Conservation (phyloP, 2,888 invertebrate genomes). For the Eledona agricola region DNA sequence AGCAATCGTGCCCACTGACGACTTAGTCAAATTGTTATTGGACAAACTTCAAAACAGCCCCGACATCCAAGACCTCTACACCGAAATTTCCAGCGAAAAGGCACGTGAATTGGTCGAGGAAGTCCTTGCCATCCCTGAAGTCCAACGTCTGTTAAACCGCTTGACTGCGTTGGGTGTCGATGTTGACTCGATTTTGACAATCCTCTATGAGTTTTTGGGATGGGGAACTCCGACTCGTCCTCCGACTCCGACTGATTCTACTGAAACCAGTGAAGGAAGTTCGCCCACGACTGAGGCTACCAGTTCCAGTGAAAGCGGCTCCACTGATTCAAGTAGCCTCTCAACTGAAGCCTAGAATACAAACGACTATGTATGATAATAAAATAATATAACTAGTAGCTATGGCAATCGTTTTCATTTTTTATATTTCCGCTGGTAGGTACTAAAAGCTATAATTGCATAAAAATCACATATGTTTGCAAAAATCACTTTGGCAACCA, state of each 20-base stretch:
- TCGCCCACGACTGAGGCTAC: background rate
- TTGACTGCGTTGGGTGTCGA: slow-evolving; percentile 45
- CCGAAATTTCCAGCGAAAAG: slow-evolving; percentile 43
- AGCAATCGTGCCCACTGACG: slow-evolving; percentile 41
- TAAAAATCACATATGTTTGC: background rate
- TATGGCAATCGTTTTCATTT: too few species aligned
- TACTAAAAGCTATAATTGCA: background rate
- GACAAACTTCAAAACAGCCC: slow-evolving; percentile 44
- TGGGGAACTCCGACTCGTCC: too few species aligned
- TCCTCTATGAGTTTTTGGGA: slow-evolving; percentile 44
- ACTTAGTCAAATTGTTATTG: slow-evolving; percentile 39
- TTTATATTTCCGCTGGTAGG: too few species aligned
- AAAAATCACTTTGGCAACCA: slow-evolving; percentile 10
- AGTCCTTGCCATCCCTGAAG: slow-evolving; percentile 43
- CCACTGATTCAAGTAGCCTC: background rate
- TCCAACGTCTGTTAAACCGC: slow-evolving; percentile 37
- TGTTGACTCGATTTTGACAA: slow-evolving; percentile 38
- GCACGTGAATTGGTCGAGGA: slow-evolving; percentile 46
- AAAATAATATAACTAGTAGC: too few species aligned
- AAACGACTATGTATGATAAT: too few species aligned
- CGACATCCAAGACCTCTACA: slow-evolving; percentile 46
- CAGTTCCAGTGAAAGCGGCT: background rate
- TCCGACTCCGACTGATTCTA: too few species aligned
- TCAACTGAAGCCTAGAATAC: too few species aligned
- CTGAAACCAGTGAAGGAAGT: too few species aligned